Conservation (phyloP, 2,113 vertebrate species). For the Caranx melampygus region DNA sequence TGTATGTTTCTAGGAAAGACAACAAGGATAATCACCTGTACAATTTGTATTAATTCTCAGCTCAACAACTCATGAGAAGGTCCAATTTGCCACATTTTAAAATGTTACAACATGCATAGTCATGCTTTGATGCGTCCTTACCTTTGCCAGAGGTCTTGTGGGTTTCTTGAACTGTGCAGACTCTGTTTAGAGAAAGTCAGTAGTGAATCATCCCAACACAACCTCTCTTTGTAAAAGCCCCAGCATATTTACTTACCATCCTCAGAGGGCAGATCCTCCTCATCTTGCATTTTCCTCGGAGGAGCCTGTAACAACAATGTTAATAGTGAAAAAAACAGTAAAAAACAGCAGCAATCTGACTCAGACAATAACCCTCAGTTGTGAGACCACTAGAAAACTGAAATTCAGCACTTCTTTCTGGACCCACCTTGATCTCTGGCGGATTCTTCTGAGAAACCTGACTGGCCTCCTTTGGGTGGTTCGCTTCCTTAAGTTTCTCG, state of each 20-base stretch:
- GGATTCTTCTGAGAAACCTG: not conserved
- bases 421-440: slow-evolving; percentile 34
- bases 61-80: not conserved
- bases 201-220: not conserved
- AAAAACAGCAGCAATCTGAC: not conserved
- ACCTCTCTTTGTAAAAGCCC: not conserved
- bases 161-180: slow-evolving; percentile 84
- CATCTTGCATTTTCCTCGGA: not conserved
- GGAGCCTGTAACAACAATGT: slow-evolving; percentile 47
- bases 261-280: slow-evolving; percentile 75
- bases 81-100: not conserved
- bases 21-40: not conserved
- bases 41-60: not conserved
- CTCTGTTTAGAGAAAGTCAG: slow-evolving; percentile 67
- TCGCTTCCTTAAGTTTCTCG: slow-evolving; percentile 71
- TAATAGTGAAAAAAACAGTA: not conserved
- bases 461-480: slow-evolving; percentile 49
- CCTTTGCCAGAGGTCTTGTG: slow-evolving; percentile 64
- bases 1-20: slow-evolving; percentile 55
- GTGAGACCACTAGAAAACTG: not conserved
- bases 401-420: not conserved
- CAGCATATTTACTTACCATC: slow-evolving; percentile 67
- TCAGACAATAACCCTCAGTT: not conserved
- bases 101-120: not conserved
- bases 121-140: slow-evolving; percentile 31